Conservation (phyloP, 2,797 vertebrate species). For the Pipistrellus kuhlii region DNA sequence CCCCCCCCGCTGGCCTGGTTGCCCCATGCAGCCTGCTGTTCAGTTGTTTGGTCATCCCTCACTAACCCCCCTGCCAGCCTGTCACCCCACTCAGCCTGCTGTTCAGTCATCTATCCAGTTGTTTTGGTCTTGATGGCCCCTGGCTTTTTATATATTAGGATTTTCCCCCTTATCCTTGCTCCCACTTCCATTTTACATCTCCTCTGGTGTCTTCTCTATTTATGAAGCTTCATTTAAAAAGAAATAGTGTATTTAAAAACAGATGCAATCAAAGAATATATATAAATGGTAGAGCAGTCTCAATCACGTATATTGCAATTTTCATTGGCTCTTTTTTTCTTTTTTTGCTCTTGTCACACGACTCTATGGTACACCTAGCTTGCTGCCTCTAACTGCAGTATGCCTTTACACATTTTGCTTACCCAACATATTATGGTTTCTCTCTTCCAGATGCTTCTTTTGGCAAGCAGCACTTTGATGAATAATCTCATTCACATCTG, state of each 20-base stretch:
- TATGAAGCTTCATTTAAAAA: slow-evolving; percentile 39
- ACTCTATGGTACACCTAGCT: background rate
- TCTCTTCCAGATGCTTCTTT: slow-evolving; percentile 9
- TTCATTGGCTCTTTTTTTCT: background rate
- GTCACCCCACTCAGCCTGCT: too few species aligned
- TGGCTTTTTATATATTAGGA: too few species aligned
- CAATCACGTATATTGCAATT: background rate
- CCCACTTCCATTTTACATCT: background rate
- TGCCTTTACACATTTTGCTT: background rate
- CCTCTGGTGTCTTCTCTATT: background rate
- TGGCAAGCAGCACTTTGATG: slow-evolving; percentile 28
- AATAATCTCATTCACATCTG: slow-evolving; percentile 5
- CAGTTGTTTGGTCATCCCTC: too few species aligned
- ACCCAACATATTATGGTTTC: background rate
- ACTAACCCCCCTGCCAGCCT: too few species aligned
- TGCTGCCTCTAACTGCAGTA: background rate
- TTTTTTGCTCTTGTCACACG: background rate
- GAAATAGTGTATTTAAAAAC: background rate
- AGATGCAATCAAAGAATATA: background rate
- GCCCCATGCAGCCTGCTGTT: too few species aligned
- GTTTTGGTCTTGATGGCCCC: too few species aligned
- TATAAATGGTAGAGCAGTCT: background rate
- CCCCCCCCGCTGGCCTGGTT: too few species aligned
- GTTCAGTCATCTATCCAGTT: too few species aligned
- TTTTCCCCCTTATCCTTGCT: background rate